Evolutionary conservation across 2,888 invertebrate genomes (phyloP).

Genomic region (Ichneumon xanthorius): DNA sequence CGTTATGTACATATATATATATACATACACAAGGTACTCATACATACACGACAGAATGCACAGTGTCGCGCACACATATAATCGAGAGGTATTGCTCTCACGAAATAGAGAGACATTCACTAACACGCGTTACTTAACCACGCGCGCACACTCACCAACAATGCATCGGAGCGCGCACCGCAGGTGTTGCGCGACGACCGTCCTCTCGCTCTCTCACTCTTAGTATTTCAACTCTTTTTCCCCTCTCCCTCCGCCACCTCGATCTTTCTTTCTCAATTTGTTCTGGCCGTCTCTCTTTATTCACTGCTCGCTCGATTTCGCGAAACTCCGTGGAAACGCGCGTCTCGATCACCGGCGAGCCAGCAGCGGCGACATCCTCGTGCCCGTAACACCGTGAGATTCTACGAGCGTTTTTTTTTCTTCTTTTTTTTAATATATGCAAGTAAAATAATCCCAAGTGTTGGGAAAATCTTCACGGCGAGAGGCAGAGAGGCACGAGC

Average conservation of each 20-base stretch:
- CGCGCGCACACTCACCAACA: constrained; percentile 77
- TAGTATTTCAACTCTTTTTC: constrained; percentile 54
- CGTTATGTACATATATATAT: constrained; percentile 3
- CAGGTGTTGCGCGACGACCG: constrained; percentile 75
- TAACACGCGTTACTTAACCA: constrained; percentile 60
- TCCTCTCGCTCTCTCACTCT: constrained; percentile 45
- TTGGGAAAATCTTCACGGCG: constrained; percentile 10
- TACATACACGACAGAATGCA: constrained; percentile 22
- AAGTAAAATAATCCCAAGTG: constrained; percentile 16
- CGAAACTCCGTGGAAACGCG: constrained; percentile 61
- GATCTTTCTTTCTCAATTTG: constrained; percentile 36
- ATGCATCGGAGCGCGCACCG: constrained; percentile 78
- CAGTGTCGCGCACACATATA: constrained; percentile 27
- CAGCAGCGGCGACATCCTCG: constrained; percentile 60
- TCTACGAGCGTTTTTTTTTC: constrained; percentile 6
- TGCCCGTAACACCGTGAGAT: constrained; percentile 32
- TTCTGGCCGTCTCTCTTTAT: constrained; percentile 41
- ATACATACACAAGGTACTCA: constrained; percentile 6
- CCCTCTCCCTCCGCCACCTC: constrained; percentile 25
- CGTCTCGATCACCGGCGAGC: constrained; percentile 61
- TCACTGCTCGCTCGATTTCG: constrained; percentile 48
- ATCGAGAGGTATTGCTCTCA: constrained; percentile 55
- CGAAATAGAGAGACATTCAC: constrained; percentile 54
- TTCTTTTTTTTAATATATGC: background rate
- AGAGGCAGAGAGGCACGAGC: constrained; percentile 16